Evolutionary conservation across 2,888 invertebrate species (phyloP).

Genomic region (Meteorus cinctellus): DNA sequence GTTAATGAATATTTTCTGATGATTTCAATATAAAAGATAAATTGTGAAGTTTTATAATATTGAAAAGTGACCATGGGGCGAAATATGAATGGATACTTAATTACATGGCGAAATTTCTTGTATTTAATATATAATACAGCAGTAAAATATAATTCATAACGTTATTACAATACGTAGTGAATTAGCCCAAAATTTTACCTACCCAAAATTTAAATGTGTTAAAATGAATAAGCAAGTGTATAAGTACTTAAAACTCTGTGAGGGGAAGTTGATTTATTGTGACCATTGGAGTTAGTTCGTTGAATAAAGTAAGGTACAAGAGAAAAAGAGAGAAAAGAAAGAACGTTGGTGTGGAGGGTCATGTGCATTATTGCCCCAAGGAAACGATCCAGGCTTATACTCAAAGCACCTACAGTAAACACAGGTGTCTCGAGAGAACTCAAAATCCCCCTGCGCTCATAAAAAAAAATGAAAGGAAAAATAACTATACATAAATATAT

Average conservation of each 20-base stretch:
- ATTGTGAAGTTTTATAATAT: too few relatives aligned
- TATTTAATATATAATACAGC: too few relatives aligned
- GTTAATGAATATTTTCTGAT: too few relatives aligned
- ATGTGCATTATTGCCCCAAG: constrained; percentile 53
- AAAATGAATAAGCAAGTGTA: constrained; percentile 7
- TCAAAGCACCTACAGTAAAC: constrained; percentile 57
- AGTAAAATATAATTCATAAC: too few relatives aligned
- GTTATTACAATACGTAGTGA: neutral
- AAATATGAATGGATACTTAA: too few relatives aligned
- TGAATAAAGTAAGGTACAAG: constrained; percentile 32
- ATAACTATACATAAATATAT: neutral
- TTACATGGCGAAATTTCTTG: too few relatives aligned
- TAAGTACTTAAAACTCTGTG: neutral
- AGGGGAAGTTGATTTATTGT: constrained; percentile 11
- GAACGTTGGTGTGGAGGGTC: constrained; percentile 30
- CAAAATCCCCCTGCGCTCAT: neutral
- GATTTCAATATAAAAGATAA: too few relatives aligned
- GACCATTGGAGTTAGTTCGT: neutral
- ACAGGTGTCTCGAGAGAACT: constrained; percentile 57
- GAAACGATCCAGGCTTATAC: constrained; percentile 43
- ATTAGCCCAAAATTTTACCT: neutral
- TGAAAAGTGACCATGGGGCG: too few relatives aligned
- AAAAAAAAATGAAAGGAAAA: constrained; percentile 29
- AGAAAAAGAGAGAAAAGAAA: neutral
- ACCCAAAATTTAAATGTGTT: constrained; percentile 16